Conservation (phyloP, 2,888 invertebrate genomes). For the Dermolepida albohirtum region DNA sequence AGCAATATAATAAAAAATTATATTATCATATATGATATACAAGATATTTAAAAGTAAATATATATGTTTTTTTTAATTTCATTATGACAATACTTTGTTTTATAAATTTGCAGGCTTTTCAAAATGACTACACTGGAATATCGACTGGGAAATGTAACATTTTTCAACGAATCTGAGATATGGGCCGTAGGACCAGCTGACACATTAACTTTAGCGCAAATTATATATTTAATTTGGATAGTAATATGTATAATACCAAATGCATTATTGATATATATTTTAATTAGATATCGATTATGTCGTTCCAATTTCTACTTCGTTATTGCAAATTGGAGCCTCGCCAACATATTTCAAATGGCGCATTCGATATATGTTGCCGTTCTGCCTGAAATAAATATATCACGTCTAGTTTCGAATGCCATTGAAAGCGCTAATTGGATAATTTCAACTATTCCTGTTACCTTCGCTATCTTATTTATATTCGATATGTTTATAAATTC, state of each 20-base stretch:
- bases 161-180: neutral
- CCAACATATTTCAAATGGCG: slow-evolving; percentile 18
- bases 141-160: neutral
- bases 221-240: slow-evolving; percentile 10
- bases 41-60: no score
- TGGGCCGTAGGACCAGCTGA: neutral
- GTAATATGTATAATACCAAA: slow-evolving; percentile 9
- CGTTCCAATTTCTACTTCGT: slow-evolving; percentile 22
- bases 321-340: slow-evolving; percentile 20
- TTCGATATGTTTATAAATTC: slow-evolving; percentile 23
- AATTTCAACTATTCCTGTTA: slow-evolving; percentile 15
- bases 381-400: neutral
- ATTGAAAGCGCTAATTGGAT: slow-evolving; percentile 7
- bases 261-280: slow-evolving; percentile 13
- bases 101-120: neutral
- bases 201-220: neutral
- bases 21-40: no score
- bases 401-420: neutral
- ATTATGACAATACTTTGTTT: no score
- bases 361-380: neutral
- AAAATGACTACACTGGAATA: neutral
- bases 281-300: slow-evolving; percentile 3
- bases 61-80: no score
- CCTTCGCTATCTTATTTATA: slow-evolving; percentile 10
- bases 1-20: no score